A percentile compares a stretch with the other conserved stretches of the same genome.
Evolutionary conservation across 2,797 vertebrate genomes (phyloP).

Genomic region (Enoplosus armatus): DNA sequence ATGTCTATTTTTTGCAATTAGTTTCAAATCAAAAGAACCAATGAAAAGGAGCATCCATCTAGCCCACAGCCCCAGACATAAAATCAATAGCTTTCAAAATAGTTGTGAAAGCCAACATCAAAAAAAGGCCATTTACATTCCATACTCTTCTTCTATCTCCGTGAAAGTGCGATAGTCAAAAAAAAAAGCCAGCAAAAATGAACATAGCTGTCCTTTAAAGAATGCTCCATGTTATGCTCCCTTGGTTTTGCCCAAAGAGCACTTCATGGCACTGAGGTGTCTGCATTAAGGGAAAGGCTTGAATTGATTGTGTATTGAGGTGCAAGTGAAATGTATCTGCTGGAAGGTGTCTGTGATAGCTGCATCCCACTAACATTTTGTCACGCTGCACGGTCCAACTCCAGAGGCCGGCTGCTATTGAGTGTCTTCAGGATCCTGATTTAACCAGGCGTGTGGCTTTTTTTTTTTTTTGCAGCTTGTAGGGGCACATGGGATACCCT

Average conservation of each 20-base stretch:
- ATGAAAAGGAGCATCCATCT: constrained; percentile 65
- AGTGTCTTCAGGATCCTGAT: constrained; percentile 73
- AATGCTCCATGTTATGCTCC: constrained; percentile 22
- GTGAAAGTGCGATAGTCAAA: constrained; percentile 28
- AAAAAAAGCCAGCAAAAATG: constrained; percentile 20
- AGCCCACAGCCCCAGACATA: constrained; percentile 52
- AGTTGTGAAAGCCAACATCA: constrained; percentile 41
- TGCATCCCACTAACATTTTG: constrained; percentile 50
- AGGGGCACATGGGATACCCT: constrained; percentile 67
- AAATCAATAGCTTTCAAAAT: constrained; percentile 81
- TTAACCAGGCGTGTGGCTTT: constrained; percentile 70
- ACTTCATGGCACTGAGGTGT: constrained; percentile 41
- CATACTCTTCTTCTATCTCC: constrained; percentile 19
- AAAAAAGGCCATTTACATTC: constrained; percentile 51
- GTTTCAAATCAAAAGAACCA: constrained; percentile 79
- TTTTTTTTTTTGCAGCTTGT: constrained; percentile 41
- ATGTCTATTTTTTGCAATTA: constrained; percentile 77
- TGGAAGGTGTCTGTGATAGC: constrained; percentile 65
- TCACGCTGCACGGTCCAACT: constrained; percentile 31
- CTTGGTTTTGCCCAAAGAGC: constrained; percentile 31
- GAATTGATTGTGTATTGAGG: constrained; percentile 75
- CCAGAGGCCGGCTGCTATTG: constrained; percentile 37
- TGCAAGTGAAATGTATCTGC: constrained; percentile 63
- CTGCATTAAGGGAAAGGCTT: constrained; percentile 35
- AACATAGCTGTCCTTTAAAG: constrained; percentile 18